Percentiles rank a stretch among this genome's conserved stretches.
Evolutionary conservation across 2,113 vertebrate genomes (phyloP).

Genomic region (Genyomyrus donnyi): DNA sequence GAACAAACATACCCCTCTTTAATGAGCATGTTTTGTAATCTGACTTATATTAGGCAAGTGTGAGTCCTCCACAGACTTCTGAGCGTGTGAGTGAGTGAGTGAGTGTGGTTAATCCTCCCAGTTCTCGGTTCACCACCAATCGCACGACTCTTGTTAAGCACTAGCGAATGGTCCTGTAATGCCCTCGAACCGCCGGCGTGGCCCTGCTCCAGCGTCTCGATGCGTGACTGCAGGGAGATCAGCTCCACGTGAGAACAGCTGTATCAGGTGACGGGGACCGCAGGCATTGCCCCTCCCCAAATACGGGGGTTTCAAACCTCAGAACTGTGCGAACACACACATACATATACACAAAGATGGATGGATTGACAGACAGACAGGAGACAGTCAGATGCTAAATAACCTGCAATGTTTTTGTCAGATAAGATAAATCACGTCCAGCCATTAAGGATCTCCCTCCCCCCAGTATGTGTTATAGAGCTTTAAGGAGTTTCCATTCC

Average conservation of each 20-base stretch:
- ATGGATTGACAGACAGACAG: not conserved
- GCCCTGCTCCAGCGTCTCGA: not conserved
- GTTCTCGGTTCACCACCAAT: slow-evolving; percentile 1
- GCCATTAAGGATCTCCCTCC: not conserved
- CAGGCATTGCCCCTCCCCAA: not conserved
- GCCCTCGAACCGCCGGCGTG: not conserved
- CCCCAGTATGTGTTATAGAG: not conserved
- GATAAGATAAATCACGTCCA: not conserved
- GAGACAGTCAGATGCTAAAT: not conserved
- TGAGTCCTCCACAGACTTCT: not conserved
- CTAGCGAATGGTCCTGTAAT: not conserved
- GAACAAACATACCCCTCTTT: not conserved
- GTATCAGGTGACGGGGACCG: not conserved
- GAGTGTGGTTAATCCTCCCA: not conserved
- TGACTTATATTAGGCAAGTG: not conserved
- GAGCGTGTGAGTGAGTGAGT: not conserved
- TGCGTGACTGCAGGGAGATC: not conserved
- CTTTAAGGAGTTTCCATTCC: not conserved
- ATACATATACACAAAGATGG: not conserved
- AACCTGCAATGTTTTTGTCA: not conserved
- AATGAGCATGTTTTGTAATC: not conserved
- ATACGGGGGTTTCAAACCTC: not conserved
- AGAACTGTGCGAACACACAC: not conserved
- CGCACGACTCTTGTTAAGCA: not conserved
- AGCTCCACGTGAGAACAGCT: not conserved